A percentile compares a stretch with the other conserved stretches of the same genome.
phyloP scores from a whole-genome alignment of 2,113 vertebrate species.

The Pteruthius melanotis region DNA sequence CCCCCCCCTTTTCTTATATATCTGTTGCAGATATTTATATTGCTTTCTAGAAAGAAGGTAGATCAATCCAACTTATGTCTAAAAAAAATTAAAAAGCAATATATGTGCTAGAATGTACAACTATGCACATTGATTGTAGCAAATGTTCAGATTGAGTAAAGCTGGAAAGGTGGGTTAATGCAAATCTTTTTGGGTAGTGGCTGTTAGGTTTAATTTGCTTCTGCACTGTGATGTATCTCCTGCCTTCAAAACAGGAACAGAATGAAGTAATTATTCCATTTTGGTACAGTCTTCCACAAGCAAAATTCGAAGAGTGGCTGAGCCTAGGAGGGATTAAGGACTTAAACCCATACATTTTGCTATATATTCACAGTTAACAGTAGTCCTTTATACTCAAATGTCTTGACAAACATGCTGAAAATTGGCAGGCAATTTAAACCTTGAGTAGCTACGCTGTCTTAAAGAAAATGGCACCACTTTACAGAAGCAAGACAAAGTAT shows the following conservation, averaged over 20 bases:
- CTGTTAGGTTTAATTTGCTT: neutral
- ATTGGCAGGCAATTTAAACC: neutral
- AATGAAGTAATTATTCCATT: neutral
- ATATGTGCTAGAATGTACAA: neutral
- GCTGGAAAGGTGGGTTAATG: neutral
- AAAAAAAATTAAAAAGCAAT: neutral
- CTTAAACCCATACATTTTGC: neutral
- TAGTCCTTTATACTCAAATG: neutral
- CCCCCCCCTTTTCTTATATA: rapidly evolving
- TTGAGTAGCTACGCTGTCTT: neutral
- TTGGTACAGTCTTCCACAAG: neutral
- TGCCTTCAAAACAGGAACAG: neutral
- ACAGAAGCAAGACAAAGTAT: neutral
- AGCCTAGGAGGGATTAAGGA: neutral
- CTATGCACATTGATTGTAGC: neutral
- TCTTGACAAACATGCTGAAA: neutral
- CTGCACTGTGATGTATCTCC: neutral
- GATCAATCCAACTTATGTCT: neutral
- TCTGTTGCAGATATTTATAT: neutral
- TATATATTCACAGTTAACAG: neutral
- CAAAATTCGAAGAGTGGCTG: neutral
- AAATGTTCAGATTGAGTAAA: neutral
- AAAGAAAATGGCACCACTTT: neutral
- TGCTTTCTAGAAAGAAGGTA: neutral
- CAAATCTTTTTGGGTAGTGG: neutral